Evolutionary conservation across 2,888 invertebrate species (phyloP).

Genomic region (Melieria omissa): DNA sequence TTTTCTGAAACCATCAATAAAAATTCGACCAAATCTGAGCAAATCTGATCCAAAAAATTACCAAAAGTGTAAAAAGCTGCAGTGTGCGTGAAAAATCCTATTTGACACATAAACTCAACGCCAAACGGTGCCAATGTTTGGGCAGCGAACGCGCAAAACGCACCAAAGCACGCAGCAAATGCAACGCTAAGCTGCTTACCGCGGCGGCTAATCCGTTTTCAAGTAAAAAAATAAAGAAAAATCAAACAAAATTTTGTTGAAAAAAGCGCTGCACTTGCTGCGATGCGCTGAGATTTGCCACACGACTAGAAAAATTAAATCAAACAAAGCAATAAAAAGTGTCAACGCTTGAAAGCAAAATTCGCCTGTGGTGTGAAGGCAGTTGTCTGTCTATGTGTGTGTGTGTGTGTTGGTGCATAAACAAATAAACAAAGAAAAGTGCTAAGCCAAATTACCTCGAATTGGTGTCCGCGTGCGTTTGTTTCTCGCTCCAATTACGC

Average conservation of each 20-base stretch:
- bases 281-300: too few relatives aligned
- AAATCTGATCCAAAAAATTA: too few relatives aligned
- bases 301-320: background rate
- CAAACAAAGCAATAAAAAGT: background rate
- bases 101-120: background rate
- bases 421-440: background rate
- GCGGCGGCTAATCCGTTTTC: conserved; percentile 9
- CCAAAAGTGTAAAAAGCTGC: too few relatives aligned
- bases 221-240: background rate
- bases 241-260: too few relatives aligned
- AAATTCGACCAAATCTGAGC: too few relatives aligned
- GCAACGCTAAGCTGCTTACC: conserved; percentile 18
- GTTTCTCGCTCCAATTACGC: too few relatives aligned
- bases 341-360: background rate
- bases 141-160: background rate
- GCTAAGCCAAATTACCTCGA: background rate
- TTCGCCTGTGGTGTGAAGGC: background rate
- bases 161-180: background rate
- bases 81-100: too few relatives aligned
- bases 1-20: background rate
- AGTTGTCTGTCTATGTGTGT: background rate
- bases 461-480: too few relatives aligned
- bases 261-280: too few relatives aligned
- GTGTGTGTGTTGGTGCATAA: background rate
- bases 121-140: background rate